Evolutionary conservation across 2,797 vertebrate species (phyloP), one percentile per base, ranked within the genome.

Genomic region (Chromobotia macracanthus): DNA sequence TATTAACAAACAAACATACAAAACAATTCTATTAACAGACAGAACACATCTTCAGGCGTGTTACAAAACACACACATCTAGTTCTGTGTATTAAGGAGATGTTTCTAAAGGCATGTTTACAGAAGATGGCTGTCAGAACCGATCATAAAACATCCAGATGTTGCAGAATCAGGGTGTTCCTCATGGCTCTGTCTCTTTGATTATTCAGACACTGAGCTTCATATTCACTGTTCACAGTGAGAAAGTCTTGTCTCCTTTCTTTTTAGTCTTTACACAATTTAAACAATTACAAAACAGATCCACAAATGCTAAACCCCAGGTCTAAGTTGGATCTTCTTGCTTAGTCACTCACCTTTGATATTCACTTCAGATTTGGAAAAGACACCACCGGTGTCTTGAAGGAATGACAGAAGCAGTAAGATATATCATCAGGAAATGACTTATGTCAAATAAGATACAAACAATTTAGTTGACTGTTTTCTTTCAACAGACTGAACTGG

Each of bases 1-100:
- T 21, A 68, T 16, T 44, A 56, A 77, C 19, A 69, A 23, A n/a
- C n/a, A n/a, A n/a, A n/a, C n/a, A n/a, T n/a, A 81, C 60, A 72
- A 3, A 35, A 2, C n/a, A 48, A 48, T 11, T 28, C 18, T 35
- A 21, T 53, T n/a, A n/a, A n/a, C n/a, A n/a, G n/a, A n/a, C n/a
- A 25, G 64, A 72, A 31, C 11, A 16, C 44, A 19, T 58, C 53
- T 44, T 44, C 15, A 60, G 31, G 51, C 21, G 12, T 41, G 19
- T 46, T 28, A 2, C 19, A 21, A 56, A n/a, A n/a, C n/a, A 50
- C 44, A 63, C 73, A 8, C 51, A 23, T 16, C 6, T 28, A 9
- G 23, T 25, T 18, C 16, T 3, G 8, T 50, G 48, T 50, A 38
- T 55, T 25, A 28, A 44, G 21, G 8, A 5, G 1, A 7, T 7